Conservation (phyloP, 2,113 vertebrate genomes). For the Formicarius rufipectus region DNA sequence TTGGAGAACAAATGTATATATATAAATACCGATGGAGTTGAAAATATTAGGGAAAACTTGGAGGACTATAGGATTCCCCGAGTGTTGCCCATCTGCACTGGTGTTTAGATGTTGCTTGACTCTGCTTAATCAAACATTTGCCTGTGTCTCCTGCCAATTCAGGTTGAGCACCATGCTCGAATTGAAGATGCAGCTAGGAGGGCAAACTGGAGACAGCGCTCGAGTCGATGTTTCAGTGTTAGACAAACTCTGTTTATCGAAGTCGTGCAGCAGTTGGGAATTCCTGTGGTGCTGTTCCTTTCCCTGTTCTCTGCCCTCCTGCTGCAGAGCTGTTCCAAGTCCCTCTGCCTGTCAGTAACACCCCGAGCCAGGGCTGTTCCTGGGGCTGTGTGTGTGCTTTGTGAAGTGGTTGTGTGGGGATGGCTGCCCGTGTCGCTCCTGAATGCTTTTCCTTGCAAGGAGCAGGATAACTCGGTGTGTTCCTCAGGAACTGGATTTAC, state of each 20-base stretch:
- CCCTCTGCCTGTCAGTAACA: not conserved
- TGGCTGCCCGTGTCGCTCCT: not conserved
- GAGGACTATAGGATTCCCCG: not conserved
- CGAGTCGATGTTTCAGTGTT: not conserved
- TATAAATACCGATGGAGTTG: no score
- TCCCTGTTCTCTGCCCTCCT: not conserved
- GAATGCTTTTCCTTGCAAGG: not conserved
- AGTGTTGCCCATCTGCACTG: not conserved
- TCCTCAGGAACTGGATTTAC: not conserved
- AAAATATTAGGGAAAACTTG: not conserved
- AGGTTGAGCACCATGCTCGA: rapidly evolving
- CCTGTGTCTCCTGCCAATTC: not conserved
- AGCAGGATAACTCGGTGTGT: rapidly evolving
- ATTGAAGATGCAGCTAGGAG: not conserved
- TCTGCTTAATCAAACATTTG: not conserved
- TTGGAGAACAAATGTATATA: not conserved
- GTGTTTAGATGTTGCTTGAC: not conserved
- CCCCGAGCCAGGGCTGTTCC: not conserved
- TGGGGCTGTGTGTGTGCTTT: not conserved
- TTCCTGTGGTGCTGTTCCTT: not conserved
- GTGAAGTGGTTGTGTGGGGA: not conserved
- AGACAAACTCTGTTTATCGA: not conserved
- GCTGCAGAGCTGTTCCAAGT: not conserved
- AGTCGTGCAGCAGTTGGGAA: not conserved
- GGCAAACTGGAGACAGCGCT: not conserved